Conservation (phyloP, 2,113 vertebrate species). For the Vombatus ursinus region DNA sequence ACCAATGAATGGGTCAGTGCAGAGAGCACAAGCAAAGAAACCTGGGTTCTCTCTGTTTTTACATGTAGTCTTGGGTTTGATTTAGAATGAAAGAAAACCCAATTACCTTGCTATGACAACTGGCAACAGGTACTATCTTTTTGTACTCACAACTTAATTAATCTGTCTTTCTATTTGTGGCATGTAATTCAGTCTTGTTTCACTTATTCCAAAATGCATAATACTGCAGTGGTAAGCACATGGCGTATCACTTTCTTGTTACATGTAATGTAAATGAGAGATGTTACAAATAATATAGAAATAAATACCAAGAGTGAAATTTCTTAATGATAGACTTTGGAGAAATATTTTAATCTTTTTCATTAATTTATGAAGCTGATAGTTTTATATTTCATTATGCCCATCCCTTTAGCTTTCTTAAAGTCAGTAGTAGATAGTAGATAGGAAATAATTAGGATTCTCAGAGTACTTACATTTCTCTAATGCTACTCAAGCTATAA, state of each 20-base stretch:
- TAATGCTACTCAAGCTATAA: background rate
- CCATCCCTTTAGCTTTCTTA: background rate
- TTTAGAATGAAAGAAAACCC: background rate
- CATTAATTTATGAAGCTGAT: background rate
- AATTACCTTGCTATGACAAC: background rate
- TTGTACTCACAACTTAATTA: background rate
- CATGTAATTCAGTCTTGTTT: background rate
- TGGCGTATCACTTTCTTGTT: slow-evolving; percentile 14
- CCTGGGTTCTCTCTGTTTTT: background rate
- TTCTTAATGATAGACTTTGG: background rate
- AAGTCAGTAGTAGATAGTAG: background rate
- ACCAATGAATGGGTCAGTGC: background rate
- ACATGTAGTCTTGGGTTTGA: background rate
- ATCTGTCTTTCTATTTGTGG: background rate
- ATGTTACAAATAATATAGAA: background rate
- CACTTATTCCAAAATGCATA: slow-evolving; percentile 26
- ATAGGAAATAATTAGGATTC: slow-evolving; percentile 40
- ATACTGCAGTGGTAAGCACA: background rate
- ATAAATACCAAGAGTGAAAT: slow-evolving; percentile 21
- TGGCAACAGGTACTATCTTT: background rate
- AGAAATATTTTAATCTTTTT: background rate
- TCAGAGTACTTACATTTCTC: background rate
- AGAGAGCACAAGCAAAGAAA: background rate
- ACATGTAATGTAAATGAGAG: background rate
- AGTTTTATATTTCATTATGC: background rate